Conservation (phyloP, 2,797 vertebrate genomes). For the Sebastes iracundus region DNA sequence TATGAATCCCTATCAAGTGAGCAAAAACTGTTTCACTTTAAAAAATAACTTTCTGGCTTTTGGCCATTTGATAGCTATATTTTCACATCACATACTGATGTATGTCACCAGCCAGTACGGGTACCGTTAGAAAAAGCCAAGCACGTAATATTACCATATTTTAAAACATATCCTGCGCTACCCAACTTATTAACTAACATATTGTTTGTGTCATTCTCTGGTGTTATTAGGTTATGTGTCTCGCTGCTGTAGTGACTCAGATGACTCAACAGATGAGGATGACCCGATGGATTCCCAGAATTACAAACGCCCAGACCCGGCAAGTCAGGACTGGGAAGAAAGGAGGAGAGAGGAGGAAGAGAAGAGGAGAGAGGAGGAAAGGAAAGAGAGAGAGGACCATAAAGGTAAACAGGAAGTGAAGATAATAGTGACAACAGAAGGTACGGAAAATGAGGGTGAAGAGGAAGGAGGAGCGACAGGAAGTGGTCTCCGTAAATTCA, state of each 20-base stretch:
- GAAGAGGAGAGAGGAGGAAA: conserved; percentile 76
- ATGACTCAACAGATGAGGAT: conserved; percentile 90
- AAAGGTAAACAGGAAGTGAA: conserved; percentile 80
- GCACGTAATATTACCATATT: not conserved
- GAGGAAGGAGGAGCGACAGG: conserved; percentile 72
- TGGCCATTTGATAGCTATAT: conserved; percentile 66
- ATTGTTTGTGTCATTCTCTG: conserved; percentile 9
- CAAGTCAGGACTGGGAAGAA: conserved; percentile 79
- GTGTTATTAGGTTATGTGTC: conserved; percentile 90
- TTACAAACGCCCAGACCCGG: conserved; percentile 65
- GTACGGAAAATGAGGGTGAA: conserved; percentile 61
- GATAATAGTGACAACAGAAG: conserved; percentile 81
- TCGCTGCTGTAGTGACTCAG: conserved; percentile 92
- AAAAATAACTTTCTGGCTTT: conserved; percentile 65
- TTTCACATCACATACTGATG: conserved; percentile 60
- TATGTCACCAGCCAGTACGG: conserved; percentile 63
- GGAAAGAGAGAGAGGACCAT: conserved; percentile 75
- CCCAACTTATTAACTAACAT: conserved; percentile 23
- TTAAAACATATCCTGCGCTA: not conserved
- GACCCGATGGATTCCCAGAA: conserved; percentile 84
- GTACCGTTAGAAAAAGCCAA: conserved; percentile 57
- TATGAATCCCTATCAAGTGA: conserved; percentile 86
- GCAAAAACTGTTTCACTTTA: conserved; percentile 78
- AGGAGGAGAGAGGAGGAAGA: conserved; percentile 74
- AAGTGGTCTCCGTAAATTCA: conserved; percentile 54